A percentile compares a stretch with the other conserved stretches of the same genome.
Evolutionary conservation across 2,113 vertebrate genomes (phyloP).

Genomic region (Grallaria varia): DNA sequence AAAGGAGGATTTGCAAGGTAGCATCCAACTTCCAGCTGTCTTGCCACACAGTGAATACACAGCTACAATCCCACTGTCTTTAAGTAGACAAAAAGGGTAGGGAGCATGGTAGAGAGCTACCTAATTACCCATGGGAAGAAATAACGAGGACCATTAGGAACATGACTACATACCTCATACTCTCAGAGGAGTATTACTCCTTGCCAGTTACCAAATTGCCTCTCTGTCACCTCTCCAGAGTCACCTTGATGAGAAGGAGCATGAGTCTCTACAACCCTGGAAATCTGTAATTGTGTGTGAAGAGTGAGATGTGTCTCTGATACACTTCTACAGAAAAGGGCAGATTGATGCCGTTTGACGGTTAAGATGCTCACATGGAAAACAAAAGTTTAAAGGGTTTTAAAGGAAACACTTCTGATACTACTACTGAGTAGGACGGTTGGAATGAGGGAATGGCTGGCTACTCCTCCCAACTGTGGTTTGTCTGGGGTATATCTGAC

Average conservation of each 20-base stretch:
- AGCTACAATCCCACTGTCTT: neutral
- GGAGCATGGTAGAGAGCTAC: neutral
- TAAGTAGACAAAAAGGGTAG: neutral
- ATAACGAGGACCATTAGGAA: neutral
- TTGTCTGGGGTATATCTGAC: neutral
- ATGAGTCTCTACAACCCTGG: neutral
- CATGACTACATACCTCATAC: neutral
- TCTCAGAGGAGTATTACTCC: neutral
- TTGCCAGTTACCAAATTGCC: neutral
- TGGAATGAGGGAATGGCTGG: neutral
- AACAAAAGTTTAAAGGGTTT: neutral
- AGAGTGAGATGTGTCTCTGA: neutral
- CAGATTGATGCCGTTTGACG: neutral
- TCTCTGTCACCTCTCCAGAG: neutral
- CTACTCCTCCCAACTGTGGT: neutral
- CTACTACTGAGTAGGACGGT: neutral
- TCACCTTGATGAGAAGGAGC: neutral
- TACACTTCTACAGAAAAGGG: neutral
- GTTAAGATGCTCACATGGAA: neutral
- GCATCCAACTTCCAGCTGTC: neutral
- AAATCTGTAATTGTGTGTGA: rapidly evolving
- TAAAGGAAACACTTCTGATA: neutral
- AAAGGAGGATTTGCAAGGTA: neutral
- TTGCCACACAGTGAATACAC: neutral
- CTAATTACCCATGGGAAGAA: neutral